Percentiles rank a stretch among this genome's conserved stretches.
Evolutionary conservation across 2,113 vertebrate genomes (phyloP).

Genomic region (Carettochelys insculpta): DNA sequence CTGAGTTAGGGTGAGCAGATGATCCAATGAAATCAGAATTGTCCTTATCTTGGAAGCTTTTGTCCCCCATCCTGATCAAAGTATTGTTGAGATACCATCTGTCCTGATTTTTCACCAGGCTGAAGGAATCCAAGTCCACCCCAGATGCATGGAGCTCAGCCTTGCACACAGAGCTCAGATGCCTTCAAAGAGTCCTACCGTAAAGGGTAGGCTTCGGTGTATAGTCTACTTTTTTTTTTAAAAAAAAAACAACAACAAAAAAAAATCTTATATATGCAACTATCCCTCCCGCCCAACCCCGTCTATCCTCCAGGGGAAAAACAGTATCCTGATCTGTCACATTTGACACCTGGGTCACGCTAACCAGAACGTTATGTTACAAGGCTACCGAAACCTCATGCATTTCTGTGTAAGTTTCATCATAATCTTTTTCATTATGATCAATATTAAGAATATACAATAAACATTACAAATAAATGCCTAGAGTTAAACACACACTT

Average conservation of each 20-base stretch:
- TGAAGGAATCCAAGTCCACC: background rate
- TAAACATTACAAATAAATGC: slow-evolving; percentile 4
- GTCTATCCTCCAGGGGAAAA: background rate
- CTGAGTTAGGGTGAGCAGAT: too few relatives aligned
- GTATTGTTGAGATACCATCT: background rate
- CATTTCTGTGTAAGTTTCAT: background rate
- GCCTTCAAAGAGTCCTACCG: background rate
- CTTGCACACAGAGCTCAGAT: background rate
- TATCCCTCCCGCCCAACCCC: background rate
- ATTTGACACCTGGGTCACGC: background rate
- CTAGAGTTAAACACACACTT: slow-evolving; percentile 20
- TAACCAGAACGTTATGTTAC: background rate
- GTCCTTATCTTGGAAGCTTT: too few relatives aligned
- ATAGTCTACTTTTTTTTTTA: background rate
- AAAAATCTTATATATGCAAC: background rate
- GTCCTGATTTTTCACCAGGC: background rate
- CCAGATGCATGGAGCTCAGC: background rate
- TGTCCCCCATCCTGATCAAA: background rate
- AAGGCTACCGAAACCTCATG: background rate
- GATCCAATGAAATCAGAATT: too few relatives aligned
- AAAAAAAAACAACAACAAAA: too few relatives aligned
- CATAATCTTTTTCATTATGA: background rate
- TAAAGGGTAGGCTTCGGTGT: background rate
- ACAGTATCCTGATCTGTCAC: background rate
- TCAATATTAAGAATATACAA: background rate